phyloP scores from a whole-genome alignment of 2,113 vertebrate species.

The Trogon surrucura region DNA sequence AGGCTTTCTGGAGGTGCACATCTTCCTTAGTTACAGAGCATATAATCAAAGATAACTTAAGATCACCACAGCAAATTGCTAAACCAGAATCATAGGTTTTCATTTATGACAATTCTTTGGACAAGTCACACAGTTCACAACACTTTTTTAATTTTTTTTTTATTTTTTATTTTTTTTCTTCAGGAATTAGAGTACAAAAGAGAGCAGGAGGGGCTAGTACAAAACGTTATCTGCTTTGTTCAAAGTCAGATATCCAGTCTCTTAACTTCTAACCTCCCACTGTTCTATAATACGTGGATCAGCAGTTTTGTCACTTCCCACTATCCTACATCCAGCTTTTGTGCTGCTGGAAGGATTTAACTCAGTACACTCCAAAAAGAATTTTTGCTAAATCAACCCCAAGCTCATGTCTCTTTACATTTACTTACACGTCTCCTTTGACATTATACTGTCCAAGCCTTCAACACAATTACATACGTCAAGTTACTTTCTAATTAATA shows the following conservation, averaged over 20 bases:
- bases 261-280: not conserved
- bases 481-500: not conserved
- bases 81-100: not conserved
- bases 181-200: not conserved
- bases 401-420: not conserved
- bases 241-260: not conserved
- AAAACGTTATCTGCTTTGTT: not conserved
- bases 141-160: too few relatives aligned
- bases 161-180: too few relatives aligned
- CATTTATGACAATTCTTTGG: not conserved
- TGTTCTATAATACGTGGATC: not conserved
- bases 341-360: not conserved
- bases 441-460: not conserved
- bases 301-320: not conserved
- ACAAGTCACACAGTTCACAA: not conserved
- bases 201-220: not conserved
- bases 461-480: not conserved
- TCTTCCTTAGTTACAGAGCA: not conserved
- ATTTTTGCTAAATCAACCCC: not conserved
- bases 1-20: not conserved
- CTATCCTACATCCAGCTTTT: not conserved
- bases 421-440: not conserved
- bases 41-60: not conserved
- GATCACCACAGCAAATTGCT: not conserved
- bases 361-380: not conserved